Evolutionary conservation across 1,140 invertebrate genomes (phyloP).

Genomic region (Hetaerina americana): DNA sequence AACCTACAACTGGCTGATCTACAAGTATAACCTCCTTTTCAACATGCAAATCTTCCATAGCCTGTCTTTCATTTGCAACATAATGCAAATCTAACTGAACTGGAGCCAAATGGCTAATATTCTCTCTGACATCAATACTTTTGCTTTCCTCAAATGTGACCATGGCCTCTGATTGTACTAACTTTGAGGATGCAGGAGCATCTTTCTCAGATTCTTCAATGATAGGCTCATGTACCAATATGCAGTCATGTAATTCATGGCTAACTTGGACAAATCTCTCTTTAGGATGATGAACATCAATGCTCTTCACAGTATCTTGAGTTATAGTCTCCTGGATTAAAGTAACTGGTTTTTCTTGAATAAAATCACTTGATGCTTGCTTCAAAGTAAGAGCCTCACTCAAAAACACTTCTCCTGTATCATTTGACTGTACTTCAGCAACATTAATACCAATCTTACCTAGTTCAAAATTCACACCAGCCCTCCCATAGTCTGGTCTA

Average conservation of each 20-base stretch:
- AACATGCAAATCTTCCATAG: background rate
- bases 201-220: conserved; percentile 11
- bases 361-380: conserved; percentile 3
- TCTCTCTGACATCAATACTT: conserved; percentile 8
- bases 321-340: conserved; percentile 7
- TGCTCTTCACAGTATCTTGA: conserved; percentile 4
- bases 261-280: conserved; percentile 1
- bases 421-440: conserved; percentile 8
- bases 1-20: background rate
- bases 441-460: conserved; percentile 8
- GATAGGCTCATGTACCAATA: conserved; percentile 11
- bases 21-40: background rate
- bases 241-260: conserved; percentile 3
- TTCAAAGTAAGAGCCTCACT: background rate
- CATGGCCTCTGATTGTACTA: conserved; percentile 4
- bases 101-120: background rate
- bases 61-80: background rate
- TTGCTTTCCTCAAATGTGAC: conserved; percentile 11
- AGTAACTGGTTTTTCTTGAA: conserved; percentile 3
- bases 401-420: conserved; percentile 7
- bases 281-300: conserved; percentile 2
- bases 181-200: conserved; percentile 7
- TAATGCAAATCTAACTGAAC: background rate
- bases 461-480: conserved; percentile 8
- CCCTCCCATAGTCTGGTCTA: conserved; percentile 7